Evolutionary conservation across 2,113 vertebrate genomes (phyloP).

Genomic region (Chaenogobius annularis): DNA sequence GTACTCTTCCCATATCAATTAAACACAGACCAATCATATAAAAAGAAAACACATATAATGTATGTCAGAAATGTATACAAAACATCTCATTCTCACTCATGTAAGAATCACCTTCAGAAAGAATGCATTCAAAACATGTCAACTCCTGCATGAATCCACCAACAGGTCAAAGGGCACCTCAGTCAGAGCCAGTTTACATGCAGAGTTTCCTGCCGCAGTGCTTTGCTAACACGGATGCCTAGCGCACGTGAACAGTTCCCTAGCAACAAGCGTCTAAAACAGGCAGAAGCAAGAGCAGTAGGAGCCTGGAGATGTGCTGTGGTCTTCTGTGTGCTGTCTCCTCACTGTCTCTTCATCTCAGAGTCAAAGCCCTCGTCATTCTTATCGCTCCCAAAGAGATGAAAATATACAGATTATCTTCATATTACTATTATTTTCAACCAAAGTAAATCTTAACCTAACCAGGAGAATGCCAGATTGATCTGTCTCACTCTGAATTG

Average conservation of each 20-base stretch:
- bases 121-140: neutral
- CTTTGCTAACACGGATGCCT: constrained; percentile 16
- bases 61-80: too few species aligned
- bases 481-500: too few species aligned
- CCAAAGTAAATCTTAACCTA: too few species aligned
- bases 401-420: neutral
- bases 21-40: too few species aligned
- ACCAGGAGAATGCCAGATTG: too few species aligned
- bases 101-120: neutral
- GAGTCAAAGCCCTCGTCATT: constrained; percentile 7
- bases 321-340: constrained; percentile 1
- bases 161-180: neutral
- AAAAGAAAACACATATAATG: too few species aligned
- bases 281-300: neutral
- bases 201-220: constrained; percentile 9
- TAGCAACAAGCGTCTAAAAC: constrained; percentile 16
- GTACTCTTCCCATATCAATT: too few species aligned
- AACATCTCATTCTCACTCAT: too few species aligned
- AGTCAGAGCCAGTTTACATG: neutral
- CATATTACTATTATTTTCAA: too few species aligned
- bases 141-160: neutral
- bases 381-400: neutral
- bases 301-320: constrained; percentile 4
- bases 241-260: constrained; percentile 23
- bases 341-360: constrained; percentile 1